These are phyloP conservation scores for Cyrtorhinus lividipennis DNA, from an alignment of 1,140 invertebrate species.

Conservation along the genomic window DNA sequence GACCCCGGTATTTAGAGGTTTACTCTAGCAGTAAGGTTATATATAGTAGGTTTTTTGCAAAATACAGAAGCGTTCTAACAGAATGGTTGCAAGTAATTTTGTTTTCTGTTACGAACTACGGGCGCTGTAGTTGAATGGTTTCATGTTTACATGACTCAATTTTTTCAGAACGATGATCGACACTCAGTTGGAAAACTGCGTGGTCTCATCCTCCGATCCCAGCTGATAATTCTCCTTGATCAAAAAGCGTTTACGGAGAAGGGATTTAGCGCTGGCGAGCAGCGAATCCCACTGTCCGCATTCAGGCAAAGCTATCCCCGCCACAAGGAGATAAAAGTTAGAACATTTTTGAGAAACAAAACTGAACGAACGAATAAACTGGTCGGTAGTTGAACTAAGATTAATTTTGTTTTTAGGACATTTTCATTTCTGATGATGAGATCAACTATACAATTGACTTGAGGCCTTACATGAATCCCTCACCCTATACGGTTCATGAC, in stretches of 20 bases:
- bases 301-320: conserved; percentile 86
- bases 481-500: conserved; percentile 66
- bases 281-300: conserved; percentile 51
- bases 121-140: too few species aligned
- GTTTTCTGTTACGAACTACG: too few species aligned
- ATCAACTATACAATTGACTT: conserved; percentile 68
- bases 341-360: too few species aligned
- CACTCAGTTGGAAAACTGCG: conserved; percentile 66
- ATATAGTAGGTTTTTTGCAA: too few species aligned
- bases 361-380: too few species aligned
- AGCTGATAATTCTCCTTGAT: conserved; percentile 74
- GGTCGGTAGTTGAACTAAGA: too few species aligned
- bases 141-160: too few species aligned
- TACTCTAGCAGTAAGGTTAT: too few species aligned
- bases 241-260: conserved; percentile 78
- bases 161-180: too few species aligned
- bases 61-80: too few species aligned
- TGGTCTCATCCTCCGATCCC: conserved; percentile 75
- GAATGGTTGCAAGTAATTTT: too few species aligned
- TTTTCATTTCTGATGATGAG: conserved; percentile 51
- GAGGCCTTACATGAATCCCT: conserved; percentile 83
- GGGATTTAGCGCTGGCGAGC: conserved; percentile 33
- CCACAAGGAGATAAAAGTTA: conserved; percentile 69
- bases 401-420: conserved; percentile 29
- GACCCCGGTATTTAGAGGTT: too few species aligned